Evolutionary conservation across 2,113 vertebrate genomes (phyloP).

Genomic region (Xenus cinereus): DNA sequence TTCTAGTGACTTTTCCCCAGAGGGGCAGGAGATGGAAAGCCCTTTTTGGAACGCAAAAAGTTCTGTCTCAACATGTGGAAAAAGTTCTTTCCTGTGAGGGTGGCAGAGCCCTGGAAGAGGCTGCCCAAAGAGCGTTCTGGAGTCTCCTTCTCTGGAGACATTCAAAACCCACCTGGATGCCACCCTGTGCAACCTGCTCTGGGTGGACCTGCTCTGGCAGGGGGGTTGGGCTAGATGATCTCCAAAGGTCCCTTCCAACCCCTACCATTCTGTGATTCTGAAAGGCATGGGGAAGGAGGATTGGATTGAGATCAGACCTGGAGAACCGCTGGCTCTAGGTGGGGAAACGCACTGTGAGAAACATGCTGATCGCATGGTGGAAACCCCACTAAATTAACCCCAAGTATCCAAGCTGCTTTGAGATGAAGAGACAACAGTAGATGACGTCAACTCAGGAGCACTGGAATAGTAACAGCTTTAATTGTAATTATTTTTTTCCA

Average conservation of each 20-base stretch:
- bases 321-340: background rate
- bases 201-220: background rate
- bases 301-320: rapidly evolving
- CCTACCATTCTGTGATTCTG: background rate
- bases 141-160: background rate
- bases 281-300: background rate
- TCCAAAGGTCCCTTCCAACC: background rate
- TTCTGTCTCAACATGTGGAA: background rate
- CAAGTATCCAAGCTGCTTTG: background rate
- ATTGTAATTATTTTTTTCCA: background rate
- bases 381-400: background rate
- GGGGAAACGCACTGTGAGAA: background rate
- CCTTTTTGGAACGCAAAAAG: background rate
- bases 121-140: background rate
- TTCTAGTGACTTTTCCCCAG: background rate
- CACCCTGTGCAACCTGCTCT: background rate
- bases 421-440: background rate
- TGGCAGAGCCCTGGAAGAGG: too few relatives aligned
- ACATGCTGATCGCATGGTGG: rapidly evolving
- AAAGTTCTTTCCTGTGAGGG: too few relatives aligned
- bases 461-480: constrained; percentile 26
- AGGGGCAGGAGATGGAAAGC: background rate
- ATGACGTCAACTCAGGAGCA: background rate
- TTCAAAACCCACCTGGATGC: background rate
- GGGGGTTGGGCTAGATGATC: background rate